These are phyloP conservation scores for Hemicordylus capensis DNA, from an alignment of 2,113 vertebrate genomes.

Conservation along the genomic window DNA sequence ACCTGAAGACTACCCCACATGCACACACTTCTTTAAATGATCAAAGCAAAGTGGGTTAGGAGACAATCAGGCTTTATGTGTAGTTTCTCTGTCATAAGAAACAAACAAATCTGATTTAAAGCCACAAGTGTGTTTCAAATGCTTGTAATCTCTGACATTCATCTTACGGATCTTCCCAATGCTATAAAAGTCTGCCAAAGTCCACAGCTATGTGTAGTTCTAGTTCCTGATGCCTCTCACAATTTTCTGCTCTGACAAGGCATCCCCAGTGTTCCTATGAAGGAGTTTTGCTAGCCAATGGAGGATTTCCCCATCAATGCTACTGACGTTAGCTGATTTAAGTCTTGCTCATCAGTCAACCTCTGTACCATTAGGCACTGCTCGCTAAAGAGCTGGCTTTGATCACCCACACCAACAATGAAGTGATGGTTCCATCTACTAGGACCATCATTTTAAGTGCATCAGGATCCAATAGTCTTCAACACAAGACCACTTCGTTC, in stretches of 20 bases:
- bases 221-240: neutral
- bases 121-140: neutral
- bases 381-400: neutral
- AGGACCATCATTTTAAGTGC: neutral
- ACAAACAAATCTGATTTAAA: slow-evolving; percentile 29
- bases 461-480: neutral
- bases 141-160: neutral
- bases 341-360: neutral
- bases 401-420: neutral
- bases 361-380: neutral
- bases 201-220: neutral
- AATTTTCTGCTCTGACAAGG: neutral
- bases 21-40: neutral
- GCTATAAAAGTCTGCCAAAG: neutral
- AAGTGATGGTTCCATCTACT: neutral
- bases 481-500: neutral
- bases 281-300: neutral
- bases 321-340: neutral
- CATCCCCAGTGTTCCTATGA: accelerated
- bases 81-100: neutral
- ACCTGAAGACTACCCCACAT: neutral
- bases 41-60: too few species aligned
- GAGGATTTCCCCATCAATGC: neutral
- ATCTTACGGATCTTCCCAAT: neutral
- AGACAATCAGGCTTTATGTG: neutral